These are phyloP conservation scores for Carassius gibelio DNA, from an alignment of 2,113 vertebrate genomes.

Conservation along the genomic window DNA sequence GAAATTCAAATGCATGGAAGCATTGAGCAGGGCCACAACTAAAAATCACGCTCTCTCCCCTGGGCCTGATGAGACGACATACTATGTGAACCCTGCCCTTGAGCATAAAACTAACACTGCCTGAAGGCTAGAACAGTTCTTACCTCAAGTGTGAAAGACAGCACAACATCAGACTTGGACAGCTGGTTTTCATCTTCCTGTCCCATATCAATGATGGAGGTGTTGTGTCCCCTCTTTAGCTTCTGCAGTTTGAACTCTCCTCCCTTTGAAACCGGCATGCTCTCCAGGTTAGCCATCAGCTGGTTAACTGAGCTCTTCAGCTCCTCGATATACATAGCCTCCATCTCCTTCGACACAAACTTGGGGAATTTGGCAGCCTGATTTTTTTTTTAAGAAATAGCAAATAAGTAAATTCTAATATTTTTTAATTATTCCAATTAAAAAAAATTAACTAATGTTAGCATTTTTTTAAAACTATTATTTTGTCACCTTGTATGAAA, in stretches of 20 bases:
- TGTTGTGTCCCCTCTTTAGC: slow-evolving; percentile 95
- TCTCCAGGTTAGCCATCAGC: slow-evolving; percentile 98
- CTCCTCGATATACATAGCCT: slow-evolving; percentile 98
- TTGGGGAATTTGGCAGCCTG: slow-evolving; percentile 97
- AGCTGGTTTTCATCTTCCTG: slow-evolving; percentile 99
- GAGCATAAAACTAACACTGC: background rate
- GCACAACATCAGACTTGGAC: slow-evolving; percentile 96
- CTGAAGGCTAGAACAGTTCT: background rate
- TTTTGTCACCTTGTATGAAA: background rate
- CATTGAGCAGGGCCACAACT: background rate
- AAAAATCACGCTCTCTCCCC: background rate
- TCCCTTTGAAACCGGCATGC: slow-evolving; percentile 98
- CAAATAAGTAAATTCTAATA: background rate
- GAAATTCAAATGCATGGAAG: background rate
- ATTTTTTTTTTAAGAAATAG: slow-evolving; percentile 50
- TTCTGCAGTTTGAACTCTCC: slow-evolving; percentile 99
- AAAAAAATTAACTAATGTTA: background rate
- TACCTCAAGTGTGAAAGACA: slow-evolving; percentile 97
- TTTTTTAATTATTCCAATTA: background rate
- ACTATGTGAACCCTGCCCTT: background rate
- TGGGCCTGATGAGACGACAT: background rate
- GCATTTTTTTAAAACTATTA: background rate
- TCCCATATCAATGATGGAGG: slow-evolving; percentile 99
- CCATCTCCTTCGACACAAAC: slow-evolving; percentile 99
- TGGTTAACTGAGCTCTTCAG: slow-evolving; percentile 97